Evolutionary conservation across 2,797 vertebrate genomes (phyloP), one percentile per base, ranked within the genome.

Genomic region (Gallinago solitaria): DNA sequence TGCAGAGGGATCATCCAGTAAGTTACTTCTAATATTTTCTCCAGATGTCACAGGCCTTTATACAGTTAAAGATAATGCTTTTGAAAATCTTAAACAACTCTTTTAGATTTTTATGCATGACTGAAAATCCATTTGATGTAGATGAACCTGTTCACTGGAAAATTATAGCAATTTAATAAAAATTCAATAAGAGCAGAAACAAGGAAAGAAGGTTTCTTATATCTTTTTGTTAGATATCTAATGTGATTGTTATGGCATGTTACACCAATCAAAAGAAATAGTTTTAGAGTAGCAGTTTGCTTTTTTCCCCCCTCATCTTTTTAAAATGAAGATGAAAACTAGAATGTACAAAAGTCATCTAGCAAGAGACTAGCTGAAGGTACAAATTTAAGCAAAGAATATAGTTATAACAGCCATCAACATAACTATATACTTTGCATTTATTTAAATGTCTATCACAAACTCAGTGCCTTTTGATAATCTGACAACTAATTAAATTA

Each of bases 1-100:
- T 99, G 89, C 98, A 98, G 53, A 99, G 98, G 97, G 99, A 99
- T 97, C 98, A 99, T 97, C 99, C 99, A 28, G 99, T 99, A 97
- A 98, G 98, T 97, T 92, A 77, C 81, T 95, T 94, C 21, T 94
- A 93, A 96, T 93, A 86, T 94, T 96, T 96, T 87, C 84, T 97
- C 90, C 87, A 89, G 71, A 70, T 94, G 78, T 97, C 94, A 96
- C 67, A 89, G 94, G 82, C 89, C 91, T 74, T 79, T 91, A 89
- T 87, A 65, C 91, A 94, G 95, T 96, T 95, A 97, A 94, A 96
- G 94, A 93, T 95, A 96, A 95, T 96, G 87, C 89, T 94, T 96
- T 93, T 92, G 91, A 97, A 97, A 96, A 89, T 95, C 85, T 91
- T 95, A 97, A 96, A 97, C 91, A 98, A 88, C 89, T 96, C 96